Percentiles rank a stretch among this genome's conserved stretches.
These are phyloP conservation scores for Brachyrhaphis roseni DNA, from an alignment of 2,797 vertebrate species.

Conservation along the genomic window DNA sequence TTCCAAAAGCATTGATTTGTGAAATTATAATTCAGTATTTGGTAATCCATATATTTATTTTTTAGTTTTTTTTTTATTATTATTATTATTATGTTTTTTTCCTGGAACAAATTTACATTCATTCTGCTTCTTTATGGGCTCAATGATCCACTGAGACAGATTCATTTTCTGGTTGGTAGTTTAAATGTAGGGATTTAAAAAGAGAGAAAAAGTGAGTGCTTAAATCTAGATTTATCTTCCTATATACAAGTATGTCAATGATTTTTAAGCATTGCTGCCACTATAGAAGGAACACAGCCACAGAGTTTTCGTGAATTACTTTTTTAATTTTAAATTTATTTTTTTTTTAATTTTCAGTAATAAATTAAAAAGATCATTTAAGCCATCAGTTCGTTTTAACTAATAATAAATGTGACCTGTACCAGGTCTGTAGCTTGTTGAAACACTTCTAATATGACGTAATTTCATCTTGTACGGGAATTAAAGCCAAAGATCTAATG, in stretches of 20 bases:
- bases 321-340: neutral
- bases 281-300: neutral
- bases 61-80: neutral
- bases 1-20: neutral
- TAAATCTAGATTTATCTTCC: neutral
- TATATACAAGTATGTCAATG: neutral
- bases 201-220: neutral
- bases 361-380: too few species aligned
- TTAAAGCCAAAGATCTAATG: conserved; percentile 21
- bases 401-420: neutral
- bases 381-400: neutral
- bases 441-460: neutral
- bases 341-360: neutral
- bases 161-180: neutral
- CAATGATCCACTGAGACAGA: too few species aligned
- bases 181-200: neutral
- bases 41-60: neutral
- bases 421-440: neutral
- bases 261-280: neutral
- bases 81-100: neutral
- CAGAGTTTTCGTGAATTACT: neutral
- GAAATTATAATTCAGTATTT: neutral
- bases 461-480: neutral
- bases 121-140: neutral
- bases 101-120: neutral